Percentiles rank a stretch among this genome's conserved stretches.
These are phyloP conservation scores for Crambe crambe DNA, from an alignment of 37 sponge, comb jelly and placozoan species.

Conservation along the genomic window DNA sequence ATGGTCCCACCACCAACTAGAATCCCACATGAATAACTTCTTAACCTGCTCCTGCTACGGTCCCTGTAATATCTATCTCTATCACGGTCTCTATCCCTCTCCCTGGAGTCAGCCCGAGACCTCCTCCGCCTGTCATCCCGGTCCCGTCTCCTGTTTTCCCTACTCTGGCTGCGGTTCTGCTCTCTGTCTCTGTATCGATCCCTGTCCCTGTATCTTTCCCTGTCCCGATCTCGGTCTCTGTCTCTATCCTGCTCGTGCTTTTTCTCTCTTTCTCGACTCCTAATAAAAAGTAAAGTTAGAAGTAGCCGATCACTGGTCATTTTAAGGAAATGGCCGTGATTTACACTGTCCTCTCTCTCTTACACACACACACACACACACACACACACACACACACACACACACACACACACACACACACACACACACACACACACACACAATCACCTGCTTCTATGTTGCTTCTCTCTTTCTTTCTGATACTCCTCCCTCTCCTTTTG, in stretches of 20 bases:
- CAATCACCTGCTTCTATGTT: constrained; percentile 31
- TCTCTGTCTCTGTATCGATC: constrained; percentile 23
- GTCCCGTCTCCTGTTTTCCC: constrained; percentile 17
- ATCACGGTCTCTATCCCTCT: constrained; percentile 12
- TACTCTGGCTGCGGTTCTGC: constrained; percentile 24
- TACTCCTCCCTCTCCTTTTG: constrained; percentile 52
- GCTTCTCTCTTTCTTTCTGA: constrained; percentile 33
- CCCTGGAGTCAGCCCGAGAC: constrained; percentile 31
- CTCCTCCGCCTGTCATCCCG: constrained; percentile 29
- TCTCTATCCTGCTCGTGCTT: constrained; percentile 20
- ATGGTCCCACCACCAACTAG: not conserved
- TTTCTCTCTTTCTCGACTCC: not conserved
- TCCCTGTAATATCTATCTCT: constrained; percentile 26
- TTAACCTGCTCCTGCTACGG: constrained; percentile 21
- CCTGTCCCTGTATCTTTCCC: constrained; percentile 12
- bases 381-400: not conserved
- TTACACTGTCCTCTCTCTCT: not conserved
- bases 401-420: not conserved
- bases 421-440: no score
- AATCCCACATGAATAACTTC: not conserved
- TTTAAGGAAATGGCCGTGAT: not conserved
- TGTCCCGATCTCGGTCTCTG: constrained; percentile 32
- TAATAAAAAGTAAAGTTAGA: not conserved
- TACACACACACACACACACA: not conserved
- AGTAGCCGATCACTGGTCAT: not conserved